These are phyloP conservation scores for Stichopus chloronotus DNA, from an alignment of 35 echinoderm and acorn worm genomes.

Conservation along the genomic window DNA sequence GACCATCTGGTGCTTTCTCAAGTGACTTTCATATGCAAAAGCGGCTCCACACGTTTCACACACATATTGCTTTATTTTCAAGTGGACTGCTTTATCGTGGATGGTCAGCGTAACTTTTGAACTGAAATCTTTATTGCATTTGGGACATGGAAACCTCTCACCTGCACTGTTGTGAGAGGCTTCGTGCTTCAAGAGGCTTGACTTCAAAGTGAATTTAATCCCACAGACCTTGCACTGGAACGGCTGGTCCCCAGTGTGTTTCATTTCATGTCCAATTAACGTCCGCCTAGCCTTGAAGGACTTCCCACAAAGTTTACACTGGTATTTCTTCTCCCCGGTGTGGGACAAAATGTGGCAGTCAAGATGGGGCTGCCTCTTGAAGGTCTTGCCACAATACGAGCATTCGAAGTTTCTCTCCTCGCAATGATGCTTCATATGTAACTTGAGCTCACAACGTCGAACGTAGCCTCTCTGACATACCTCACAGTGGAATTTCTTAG, in stretches of 20 bases:
- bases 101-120: slow-evolving; percentile 38
- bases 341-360: slow-evolving; percentile 49
- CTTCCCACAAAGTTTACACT: slow-evolving; percentile 43
- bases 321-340: slow-evolving; percentile 43
- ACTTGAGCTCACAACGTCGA: slow-evolving; percentile 51
- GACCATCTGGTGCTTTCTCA: slow-evolving; percentile 56
- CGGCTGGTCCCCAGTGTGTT: slow-evolving; percentile 29
- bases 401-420: slow-evolving; percentile 45
- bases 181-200: slow-evolving; percentile 58
- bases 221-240: slow-evolving; percentile 57
- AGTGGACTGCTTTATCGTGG: slow-evolving; percentile 47
- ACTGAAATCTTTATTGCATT: slow-evolving; percentile 61
- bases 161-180: not conserved
- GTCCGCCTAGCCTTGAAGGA: slow-evolving; percentile 51
- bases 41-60: slow-evolving; percentile 58
- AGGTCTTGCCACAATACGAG: slow-evolving; percentile 30
- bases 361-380: slow-evolving; percentile 56
- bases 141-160: slow-evolving; percentile 22
- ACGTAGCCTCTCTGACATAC: slow-evolving; percentile 37
- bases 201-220: slow-evolving; percentile 58
- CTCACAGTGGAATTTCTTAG: slow-evolving; percentile 22
- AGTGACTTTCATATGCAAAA: slow-evolving; percentile 53
- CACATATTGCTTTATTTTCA: slow-evolving; percentile 53
- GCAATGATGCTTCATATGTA: slow-evolving; percentile 37
- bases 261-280: slow-evolving; percentile 47